Evolutionary conservation across 2,113 vertebrate genomes (phyloP), one percentile per base, ranked within the genome.

Genomic region (Rallus limicola): DNA sequence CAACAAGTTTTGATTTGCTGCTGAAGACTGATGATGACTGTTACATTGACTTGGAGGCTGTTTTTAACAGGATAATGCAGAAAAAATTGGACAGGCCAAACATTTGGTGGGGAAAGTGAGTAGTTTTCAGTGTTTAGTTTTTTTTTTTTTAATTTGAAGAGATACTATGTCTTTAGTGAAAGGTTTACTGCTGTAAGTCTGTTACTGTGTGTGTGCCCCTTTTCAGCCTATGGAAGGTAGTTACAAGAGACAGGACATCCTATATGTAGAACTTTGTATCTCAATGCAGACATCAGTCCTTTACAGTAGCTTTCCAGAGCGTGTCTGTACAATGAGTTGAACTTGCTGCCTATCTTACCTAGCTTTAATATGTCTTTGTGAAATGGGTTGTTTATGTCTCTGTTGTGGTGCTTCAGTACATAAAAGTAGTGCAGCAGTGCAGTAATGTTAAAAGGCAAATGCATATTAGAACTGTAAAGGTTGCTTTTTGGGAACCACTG

Each of bases 21-120:
- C 98, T 99, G 93, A 99, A 99, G 98, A 99, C 99, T 0, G 99
- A 99, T 93, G 99, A 99, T 56, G 99, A 99, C 98, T 99, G 99
- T 95, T 99, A 99, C 95, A 97, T 99, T 87, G 98, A 99, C 86
- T 92, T 99, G 88, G 99, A 99, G 87, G 98, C 98, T 2, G 98
- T 99, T 29, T 98, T 99, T 97, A 98, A 98, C 96, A 99, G 99
- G 96, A 98, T 99, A 82, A 97, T 97, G 95, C 98, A 97, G 65
- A 98, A 98, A 96, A 97, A 97, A 76, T 88, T 99, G 92, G 98
- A 98, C 58, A 98, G 98, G 81, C 98, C 98, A 75, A 98, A 99
- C 91, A 98, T 99, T 87, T 99, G 99, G 99, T 99, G 99, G 99
- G 99, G 99, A 92, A 99, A 99, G 99, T 99, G 95, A 99, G 99